A percentile compares a stretch with the other conserved stretches of the same genome.
Evolutionary conservation across 2,113 vertebrate genomes (phyloP).

Genomic region (Prunella himalayana): DNA sequence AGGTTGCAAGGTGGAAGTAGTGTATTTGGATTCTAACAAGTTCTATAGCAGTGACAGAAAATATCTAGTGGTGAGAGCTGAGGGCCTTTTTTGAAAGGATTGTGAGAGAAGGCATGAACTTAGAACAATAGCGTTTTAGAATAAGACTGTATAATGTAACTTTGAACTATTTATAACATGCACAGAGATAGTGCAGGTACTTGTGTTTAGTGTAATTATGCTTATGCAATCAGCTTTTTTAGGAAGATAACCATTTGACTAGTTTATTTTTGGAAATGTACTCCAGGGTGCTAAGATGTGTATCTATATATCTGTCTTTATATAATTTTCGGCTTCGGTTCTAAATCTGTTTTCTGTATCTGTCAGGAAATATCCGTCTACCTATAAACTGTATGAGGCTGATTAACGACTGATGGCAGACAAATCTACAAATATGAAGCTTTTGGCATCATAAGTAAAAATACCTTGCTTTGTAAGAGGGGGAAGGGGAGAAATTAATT

Average conservation of each 20-base stretch:
- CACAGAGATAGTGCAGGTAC: conserved; percentile 74
- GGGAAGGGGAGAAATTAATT: neutral
- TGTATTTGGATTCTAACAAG: conserved; percentile 20
- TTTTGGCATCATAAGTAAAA: conserved; percentile 41
- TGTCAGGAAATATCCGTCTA: conserved; percentile 64
- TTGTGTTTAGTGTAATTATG: conserved; percentile 75
- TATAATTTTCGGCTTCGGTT: conserved; percentile 64
- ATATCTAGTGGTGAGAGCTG: neutral
- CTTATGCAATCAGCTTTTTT: conserved; percentile 75
- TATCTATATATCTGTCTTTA: conserved; percentile 75
- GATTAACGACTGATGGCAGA: conserved; percentile 32
- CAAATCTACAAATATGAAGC: neutral
- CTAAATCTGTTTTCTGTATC: conserved; percentile 70
- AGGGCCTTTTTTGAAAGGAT: neutral
- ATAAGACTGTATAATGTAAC: conserved; percentile 69
- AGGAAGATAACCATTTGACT: conserved; percentile 72
- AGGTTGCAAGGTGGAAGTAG: neutral
- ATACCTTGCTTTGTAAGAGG: neutral
- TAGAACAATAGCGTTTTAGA: conserved; percentile 73
- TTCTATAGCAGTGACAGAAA: conserved; percentile 17
- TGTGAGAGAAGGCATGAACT: conserved; percentile 32
- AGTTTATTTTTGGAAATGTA: conserved; percentile 78
- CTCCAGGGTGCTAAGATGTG: conserved; percentile 62
- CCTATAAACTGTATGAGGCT: conserved; percentile 48
- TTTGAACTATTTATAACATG: conserved; percentile 68